These are phyloP conservation scores for Drosophila melanosoma DNA, from an alignment of 2,888 invertebrate species.

Conservation along the genomic window DNA sequence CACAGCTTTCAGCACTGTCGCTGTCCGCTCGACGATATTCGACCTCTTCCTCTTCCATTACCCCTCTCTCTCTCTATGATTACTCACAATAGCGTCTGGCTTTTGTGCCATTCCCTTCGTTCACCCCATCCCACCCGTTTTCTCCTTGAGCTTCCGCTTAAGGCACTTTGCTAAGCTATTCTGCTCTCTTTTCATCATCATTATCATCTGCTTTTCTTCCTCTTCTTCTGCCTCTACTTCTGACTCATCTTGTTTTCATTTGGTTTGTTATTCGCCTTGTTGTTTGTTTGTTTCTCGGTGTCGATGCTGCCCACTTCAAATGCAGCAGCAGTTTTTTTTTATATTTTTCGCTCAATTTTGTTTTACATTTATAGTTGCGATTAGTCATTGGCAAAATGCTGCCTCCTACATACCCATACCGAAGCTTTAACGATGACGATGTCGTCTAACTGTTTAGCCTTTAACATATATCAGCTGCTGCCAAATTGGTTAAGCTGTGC, in stretches of 20 bases:
- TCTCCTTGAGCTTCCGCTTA: slow-evolving; percentile 16
- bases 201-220: slow-evolving; percentile 13
- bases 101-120: slow-evolving; percentile 15
- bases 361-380: slow-evolving; percentile 44
- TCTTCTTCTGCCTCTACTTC: slow-evolving; percentile 19
- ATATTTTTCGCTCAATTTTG: slow-evolving; percentile 4
- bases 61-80: background rate
- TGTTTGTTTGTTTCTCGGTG: slow-evolving; percentile 44
- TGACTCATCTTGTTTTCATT: slow-evolving; percentile 43
- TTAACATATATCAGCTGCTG: slow-evolving; percentile 13
- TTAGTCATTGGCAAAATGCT: slow-evolving; percentile 68
- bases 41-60: background rate
- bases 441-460: slow-evolving; percentile 17
- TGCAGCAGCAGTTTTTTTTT: slow-evolving; percentile 38
- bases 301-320: slow-evolving; percentile 48
- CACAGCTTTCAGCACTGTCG: slow-evolving; percentile 31
- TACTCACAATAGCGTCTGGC: slow-evolving; percentile 24
- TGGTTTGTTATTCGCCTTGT: slow-evolving; percentile 7
- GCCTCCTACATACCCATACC: slow-evolving; percentile 55
- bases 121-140: background rate
- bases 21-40: slow-evolving; percentile 50
- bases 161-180: slow-evolving; percentile 38
- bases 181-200: slow-evolving; percentile 19
- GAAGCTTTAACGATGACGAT: slow-evolving; percentile 17
- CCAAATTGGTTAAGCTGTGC: background rate